phyloP scores from a whole-genome alignment of 2,113 vertebrate species.

The Xenopus borealis region DNA sequence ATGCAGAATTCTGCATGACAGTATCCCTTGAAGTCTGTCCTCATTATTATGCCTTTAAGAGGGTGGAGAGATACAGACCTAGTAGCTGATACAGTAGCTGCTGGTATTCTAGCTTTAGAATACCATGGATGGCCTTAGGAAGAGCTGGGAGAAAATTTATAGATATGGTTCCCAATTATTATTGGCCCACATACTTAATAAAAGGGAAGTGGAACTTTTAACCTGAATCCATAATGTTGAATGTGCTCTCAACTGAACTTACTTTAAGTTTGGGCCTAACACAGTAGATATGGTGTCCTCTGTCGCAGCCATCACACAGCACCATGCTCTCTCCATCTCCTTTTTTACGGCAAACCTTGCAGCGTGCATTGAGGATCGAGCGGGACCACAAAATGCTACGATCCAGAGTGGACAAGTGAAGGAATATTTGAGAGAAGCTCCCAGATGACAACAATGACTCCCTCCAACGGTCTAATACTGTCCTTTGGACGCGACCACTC shows the following conservation, averaged over 20 bases:
- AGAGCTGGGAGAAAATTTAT: no score
- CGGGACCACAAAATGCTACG: slow-evolving; percentile 92
- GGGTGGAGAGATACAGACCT: no score
- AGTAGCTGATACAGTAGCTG: no score
- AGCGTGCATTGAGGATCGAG: slow-evolving; percentile 91
- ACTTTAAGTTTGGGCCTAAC: slow-evolving; percentile 93
- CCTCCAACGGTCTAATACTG: slow-evolving; percentile 90
- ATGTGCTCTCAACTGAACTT: slow-evolving; percentile 23
- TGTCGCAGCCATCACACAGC: slow-evolving; percentile 86
- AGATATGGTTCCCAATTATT: no score
- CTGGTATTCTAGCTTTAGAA: no score
- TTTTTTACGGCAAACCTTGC: slow-evolving; percentile 91
- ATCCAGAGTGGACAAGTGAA: slow-evolving; percentile 91
- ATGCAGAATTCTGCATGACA: no score
- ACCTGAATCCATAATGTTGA: no score
- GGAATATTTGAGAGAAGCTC: slow-evolving; percentile 93
- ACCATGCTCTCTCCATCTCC: slow-evolving; percentile 95
- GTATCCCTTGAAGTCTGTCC: no score
- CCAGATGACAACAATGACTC: slow-evolving; percentile 88
- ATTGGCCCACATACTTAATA: no score
- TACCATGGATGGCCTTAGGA: no score
- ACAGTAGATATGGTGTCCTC: slow-evolving; percentile 91
- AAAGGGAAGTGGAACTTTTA: no score
- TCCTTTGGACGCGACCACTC: slow-evolving; percentile 77
- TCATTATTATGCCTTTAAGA: no score